Evolutionary conservation across 1,140 invertebrate species (phyloP).

Genomic region (Colletes gigas): DNA sequence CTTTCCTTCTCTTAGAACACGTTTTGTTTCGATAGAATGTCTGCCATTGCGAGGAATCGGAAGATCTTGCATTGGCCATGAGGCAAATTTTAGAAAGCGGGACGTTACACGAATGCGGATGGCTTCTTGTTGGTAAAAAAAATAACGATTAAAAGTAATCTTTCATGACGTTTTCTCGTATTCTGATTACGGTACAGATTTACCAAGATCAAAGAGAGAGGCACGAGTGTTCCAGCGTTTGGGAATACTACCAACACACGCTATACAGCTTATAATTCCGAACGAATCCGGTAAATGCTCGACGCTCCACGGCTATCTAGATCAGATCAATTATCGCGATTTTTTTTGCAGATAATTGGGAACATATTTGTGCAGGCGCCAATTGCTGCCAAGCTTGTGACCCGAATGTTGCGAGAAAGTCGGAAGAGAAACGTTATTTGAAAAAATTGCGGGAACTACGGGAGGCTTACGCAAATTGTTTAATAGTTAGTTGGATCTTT

Average conservation of each 20-base stretch:
- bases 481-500: constrained; percentile 60
- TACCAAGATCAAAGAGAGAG: constrained; percentile 78
- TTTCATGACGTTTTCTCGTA: background rate
- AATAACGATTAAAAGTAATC: background rate
- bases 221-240: constrained; percentile 75
- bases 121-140: constrained; percentile 72
- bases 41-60: constrained; percentile 36
- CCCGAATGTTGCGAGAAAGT: constrained; percentile 3
- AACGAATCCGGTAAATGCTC: background rate
- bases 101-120: constrained; percentile 61
- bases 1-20: background rate
- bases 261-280: constrained; percentile 75
- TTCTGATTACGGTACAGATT: constrained; percentile 51
- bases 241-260: constrained; percentile 81
- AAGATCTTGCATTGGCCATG: constrained; percentile 60
- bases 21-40: constrained; percentile 15
- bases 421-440: constrained; percentile 38
- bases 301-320: background rate
- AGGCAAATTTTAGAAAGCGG: constrained; percentile 54
- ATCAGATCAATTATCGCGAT: background rate
- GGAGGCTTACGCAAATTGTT: constrained; percentile 56
- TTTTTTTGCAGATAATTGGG: constrained; percentile 8
- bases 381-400: background rate
- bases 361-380: background rate
- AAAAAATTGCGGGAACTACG: constrained; percentile 58